Percentiles rank a stretch among this genome's conserved stretches.
These are phyloP conservation scores for Macheiramphus alcinus DNA, from an alignment of 2,113 vertebrate species.

Conservation along the genomic window DNA sequence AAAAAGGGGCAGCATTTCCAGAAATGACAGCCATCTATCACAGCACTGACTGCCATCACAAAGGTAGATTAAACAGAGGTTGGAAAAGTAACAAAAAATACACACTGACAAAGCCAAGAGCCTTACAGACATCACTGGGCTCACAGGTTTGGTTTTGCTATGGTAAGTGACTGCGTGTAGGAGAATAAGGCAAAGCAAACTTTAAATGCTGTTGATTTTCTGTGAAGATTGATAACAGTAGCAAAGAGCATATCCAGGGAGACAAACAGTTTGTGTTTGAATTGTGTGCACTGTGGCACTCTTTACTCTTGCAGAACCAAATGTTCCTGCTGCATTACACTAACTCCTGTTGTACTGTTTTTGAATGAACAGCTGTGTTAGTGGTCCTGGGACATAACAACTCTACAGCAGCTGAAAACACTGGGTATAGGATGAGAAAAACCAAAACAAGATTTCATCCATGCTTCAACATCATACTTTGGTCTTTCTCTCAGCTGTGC, in stretches of 20 bases:
- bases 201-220: background rate
- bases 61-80: background rate
- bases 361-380: background rate
- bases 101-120: background rate
- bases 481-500: accelerated
- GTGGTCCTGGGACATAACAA: background rate
- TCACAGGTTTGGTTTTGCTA: background rate
- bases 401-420: background rate
- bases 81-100: background rate
- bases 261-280: background rate
- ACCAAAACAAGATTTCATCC: background rate
- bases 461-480: background rate
- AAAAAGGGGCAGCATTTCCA: background rate
- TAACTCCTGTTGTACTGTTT: accelerated
- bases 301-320: background rate
- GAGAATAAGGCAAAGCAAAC: background rate
- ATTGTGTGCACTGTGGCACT: background rate
- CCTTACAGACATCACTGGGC: too few relatives aligned
- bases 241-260: background rate
- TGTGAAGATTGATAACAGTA: accelerated
- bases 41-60: background rate
- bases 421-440: background rate
- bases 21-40: background rate
- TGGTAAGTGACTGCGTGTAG: background rate
- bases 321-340: background rate